Evolutionary conservation across 2,797 vertebrate genomes (phyloP).

Genomic region (Leptoclinus maculatus): DNA sequence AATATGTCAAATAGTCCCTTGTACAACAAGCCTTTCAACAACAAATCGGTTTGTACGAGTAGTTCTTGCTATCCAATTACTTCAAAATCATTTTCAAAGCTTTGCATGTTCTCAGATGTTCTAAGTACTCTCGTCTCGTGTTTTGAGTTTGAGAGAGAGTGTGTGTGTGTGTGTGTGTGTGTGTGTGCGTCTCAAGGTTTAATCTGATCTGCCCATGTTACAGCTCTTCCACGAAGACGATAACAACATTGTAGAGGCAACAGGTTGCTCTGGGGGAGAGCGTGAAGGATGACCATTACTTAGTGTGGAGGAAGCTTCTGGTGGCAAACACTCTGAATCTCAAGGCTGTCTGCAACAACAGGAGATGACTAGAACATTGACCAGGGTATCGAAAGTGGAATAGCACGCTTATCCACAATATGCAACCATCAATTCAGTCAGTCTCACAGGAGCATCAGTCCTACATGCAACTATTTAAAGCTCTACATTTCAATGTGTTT

Average conservation of each 20-base stretch:
- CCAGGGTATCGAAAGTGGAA: background rate
- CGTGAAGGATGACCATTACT: slow-evolving; percentile 14
- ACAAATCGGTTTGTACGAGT: background rate
- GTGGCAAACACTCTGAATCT: background rate
- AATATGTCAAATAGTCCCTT: background rate
- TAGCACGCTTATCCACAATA: too few species aligned
- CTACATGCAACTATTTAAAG: too few species aligned
- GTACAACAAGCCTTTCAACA: background rate
- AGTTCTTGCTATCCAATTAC: background rate
- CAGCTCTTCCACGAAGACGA: slow-evolving; percentile 50
- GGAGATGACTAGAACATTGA: background rate
- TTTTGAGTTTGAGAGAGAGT: slow-evolving; percentile 15
- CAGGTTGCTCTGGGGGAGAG: slow-evolving; percentile 24
- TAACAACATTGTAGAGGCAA: slow-evolving; percentile 50
- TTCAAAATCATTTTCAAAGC: background rate
- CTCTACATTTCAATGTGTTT: too few species aligned
- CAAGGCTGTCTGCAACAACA: background rate
- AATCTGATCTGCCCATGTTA: slow-evolving; percentile 55
- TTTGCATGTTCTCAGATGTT: background rate
- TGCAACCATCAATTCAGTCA: background rate
- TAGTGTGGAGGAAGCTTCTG: background rate
- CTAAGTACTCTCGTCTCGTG: background rate
- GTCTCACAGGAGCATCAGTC: background rate
- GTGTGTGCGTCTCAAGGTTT: slow-evolving; percentile 14
- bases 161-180: background rate